A percentile compares a stretch with the other conserved stretches of the same genome.
These are phyloP conservation scores for Grapholita molesta DNA, from an alignment of 1,140 invertebrate species.

Conservation along the genomic window DNA sequence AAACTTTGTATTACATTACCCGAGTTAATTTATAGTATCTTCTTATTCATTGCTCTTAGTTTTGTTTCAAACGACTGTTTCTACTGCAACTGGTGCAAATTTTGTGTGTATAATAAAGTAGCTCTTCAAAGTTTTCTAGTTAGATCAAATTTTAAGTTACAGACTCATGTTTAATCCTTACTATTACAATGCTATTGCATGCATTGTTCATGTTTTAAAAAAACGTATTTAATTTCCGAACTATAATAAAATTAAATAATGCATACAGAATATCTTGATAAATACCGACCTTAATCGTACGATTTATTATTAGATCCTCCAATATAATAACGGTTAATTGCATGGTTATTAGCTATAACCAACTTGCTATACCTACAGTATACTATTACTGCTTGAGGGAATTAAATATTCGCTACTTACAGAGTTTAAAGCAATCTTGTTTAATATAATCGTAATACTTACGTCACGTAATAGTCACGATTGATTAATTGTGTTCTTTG, in stretches of 20 bases:
- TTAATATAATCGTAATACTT: conserved; percentile 9
- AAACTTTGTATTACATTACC: conserved; percentile 75
- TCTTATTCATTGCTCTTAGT: conserved; percentile 64
- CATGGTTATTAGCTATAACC: too few species aligned
- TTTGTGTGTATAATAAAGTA: background rate
- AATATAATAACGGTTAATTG: too few species aligned
- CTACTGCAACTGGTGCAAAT: conserved; percentile 25
- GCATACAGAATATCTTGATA: too few species aligned
- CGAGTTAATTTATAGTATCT: conserved; percentile 70
- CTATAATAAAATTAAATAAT: too few species aligned
- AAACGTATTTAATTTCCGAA: too few species aligned
- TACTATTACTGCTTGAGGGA: too few species aligned
- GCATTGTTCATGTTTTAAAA: too few species aligned
- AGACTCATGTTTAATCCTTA: background rate
- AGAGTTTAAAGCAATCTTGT: background rate
- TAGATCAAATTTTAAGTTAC: background rate
- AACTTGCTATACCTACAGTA: too few species aligned
- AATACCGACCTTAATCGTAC: too few species aligned
- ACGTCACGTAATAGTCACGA: conserved; percentile 22
- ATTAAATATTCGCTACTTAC: background rate
- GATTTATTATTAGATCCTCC: too few species aligned
- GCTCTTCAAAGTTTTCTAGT: background rate
- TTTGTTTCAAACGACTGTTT: conserved; percentile 54
- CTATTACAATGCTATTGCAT: background rate
- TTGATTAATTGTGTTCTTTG: conserved; percentile 14